These are phyloP conservation scores for Harmothoe impar DNA, from an alignment of 2,888 invertebrate genomes.

Conservation along the genomic window DNA sequence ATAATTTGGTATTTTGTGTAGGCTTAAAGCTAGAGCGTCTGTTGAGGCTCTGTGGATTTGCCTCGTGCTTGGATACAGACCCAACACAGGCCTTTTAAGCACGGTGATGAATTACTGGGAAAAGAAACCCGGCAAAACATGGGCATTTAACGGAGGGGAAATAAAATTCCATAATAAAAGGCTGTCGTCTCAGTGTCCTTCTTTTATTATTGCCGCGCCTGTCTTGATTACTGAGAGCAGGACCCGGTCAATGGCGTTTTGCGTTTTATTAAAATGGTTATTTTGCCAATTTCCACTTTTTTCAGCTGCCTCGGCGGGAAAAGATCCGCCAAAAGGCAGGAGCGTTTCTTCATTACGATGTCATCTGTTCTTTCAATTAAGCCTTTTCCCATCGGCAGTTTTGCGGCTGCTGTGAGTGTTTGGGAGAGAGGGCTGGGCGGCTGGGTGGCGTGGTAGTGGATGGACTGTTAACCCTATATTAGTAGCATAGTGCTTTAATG, in stretches of 20 bases:
- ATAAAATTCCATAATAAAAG: slow-evolving; percentile 45
- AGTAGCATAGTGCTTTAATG: too few relatives aligned
- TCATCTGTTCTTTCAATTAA: slow-evolving; percentile 57
- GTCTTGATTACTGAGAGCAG: slow-evolving; percentile 49
- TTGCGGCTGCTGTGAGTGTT: neutral
- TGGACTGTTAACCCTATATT: neutral
- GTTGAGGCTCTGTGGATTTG: too few relatives aligned
- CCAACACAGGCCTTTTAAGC: neutral
- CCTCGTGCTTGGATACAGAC: neutral
- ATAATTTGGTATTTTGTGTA: too few relatives aligned
- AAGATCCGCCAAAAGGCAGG: slow-evolving; percentile 52
- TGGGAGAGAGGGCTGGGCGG: neutral
- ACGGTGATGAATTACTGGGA: neutral
- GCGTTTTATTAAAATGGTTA: slow-evolving; percentile 56
- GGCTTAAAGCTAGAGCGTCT: too few relatives aligned
- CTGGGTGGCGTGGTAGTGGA: neutral
- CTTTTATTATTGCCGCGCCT: slow-evolving; percentile 53
- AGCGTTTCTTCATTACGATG: slow-evolving; percentile 40
- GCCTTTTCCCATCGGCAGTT: slow-evolving; percentile 37
- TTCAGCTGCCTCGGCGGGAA: slow-evolving; percentile 31
- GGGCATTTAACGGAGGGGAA: slow-evolving; percentile 43
- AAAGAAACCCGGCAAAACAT: slow-evolving; percentile 9
- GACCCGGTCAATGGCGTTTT: slow-evolving; percentile 42
- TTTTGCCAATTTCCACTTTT: slow-evolving; percentile 55
- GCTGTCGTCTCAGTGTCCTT: slow-evolving; percentile 32